Percentiles rank a stretch among this genome's conserved stretches.
Evolutionary conservation across 2,797 vertebrate species (phyloP).

Genomic region (Simalia tracyae): DNA sequence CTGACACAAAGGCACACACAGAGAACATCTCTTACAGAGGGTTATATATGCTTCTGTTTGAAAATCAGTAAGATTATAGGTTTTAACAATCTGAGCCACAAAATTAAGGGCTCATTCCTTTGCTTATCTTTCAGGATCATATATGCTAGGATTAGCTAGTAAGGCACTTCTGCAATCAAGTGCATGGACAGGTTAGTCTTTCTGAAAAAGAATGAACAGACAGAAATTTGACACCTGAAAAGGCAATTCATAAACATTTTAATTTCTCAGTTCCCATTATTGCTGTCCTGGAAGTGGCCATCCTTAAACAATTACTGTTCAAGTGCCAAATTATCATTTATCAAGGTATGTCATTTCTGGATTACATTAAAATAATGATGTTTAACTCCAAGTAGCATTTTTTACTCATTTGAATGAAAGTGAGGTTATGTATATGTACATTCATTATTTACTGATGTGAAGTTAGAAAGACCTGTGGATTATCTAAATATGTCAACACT

Average conservation of each 20-base stretch:
- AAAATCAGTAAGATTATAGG: not conserved
- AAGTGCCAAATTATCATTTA: not conserved
- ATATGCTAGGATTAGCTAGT: not conserved
- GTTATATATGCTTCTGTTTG: not conserved
- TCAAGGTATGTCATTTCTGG: not conserved
- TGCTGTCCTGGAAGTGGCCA: not conserved
- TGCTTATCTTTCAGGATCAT: not conserved
- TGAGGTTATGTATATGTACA: not conserved
- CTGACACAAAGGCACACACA: not conserved
- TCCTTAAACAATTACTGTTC: not conserved
- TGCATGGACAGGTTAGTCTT: not conserved
- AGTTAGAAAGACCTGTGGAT: slow-evolving; percentile 43
- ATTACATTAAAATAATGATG: not conserved
- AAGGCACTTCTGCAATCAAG: not conserved
- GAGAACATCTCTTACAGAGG: not conserved
- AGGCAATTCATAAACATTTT: not conserved
- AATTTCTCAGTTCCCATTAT: not conserved
- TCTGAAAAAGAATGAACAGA: not conserved
- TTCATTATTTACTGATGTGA: slow-evolving; percentile 4
- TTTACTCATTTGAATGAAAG: not conserved
- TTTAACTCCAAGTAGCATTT: not conserved
- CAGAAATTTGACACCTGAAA: not conserved
- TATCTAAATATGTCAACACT: slow-evolving; percentile 43
- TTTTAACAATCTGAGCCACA: not conserved
- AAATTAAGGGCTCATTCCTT: not conserved